A percentile compares a stretch with the other conserved stretches of the same genome.
These are phyloP conservation scores for Spheniscus humboldti DNA, from an alignment of 2,797 vertebrate species.

Conservation along the genomic window DNA sequence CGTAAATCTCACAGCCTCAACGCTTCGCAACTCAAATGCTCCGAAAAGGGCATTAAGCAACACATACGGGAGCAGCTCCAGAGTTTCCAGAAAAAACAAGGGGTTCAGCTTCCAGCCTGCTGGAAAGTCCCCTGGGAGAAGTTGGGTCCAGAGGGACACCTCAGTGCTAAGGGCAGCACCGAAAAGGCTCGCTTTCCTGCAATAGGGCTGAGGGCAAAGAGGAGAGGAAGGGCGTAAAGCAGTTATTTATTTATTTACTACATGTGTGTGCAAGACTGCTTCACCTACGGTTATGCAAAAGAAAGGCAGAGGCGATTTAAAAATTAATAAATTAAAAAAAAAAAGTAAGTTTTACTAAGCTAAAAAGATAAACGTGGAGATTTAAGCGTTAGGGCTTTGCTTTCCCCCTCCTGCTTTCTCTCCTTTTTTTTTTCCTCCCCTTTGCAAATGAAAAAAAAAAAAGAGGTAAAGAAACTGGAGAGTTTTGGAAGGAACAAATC, in stretches of 20 bases:
- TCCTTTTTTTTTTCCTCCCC: background rate
- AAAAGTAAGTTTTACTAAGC: constrained; percentile 11
- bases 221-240: background rate
- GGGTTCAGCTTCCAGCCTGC: background rate
- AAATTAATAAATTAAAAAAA: background rate
- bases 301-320: constrained; percentile 11
- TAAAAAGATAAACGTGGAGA: background rate
- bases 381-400: constrained; percentile 20
- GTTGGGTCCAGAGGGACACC: background rate
- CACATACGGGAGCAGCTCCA: background rate
- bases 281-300: constrained; percentile 61
- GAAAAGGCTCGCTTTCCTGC: background rate
- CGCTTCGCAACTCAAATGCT: constrained; percentile 20
- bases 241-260: constrained; percentile 59
- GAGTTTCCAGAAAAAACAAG: background rate
- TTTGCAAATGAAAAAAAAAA: background rate
- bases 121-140: background rate
- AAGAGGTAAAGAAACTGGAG: constrained; percentile 74
- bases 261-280: constrained; percentile 60
- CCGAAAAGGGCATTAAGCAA: constrained; percentile 48
- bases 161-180: background rate
- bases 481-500: constrained; percentile 80
- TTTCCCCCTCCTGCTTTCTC: background rate
- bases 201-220: background rate
- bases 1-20: constrained; percentile 47